phyloP scores from a whole-genome alignment of 2,888 invertebrate genomes.

The Tanytarsus gracilentus region DNA sequence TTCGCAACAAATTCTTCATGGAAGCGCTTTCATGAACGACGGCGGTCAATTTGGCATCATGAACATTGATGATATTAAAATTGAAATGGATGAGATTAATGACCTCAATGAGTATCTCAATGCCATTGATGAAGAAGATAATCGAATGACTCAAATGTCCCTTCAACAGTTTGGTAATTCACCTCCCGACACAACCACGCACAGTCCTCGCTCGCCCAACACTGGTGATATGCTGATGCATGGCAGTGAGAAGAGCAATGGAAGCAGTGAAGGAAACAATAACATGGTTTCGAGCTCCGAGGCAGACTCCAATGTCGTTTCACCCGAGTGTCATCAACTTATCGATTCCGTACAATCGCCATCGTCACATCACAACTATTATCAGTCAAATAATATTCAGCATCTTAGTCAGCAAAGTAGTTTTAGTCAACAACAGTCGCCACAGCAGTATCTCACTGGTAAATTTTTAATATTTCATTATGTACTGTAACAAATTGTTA shows the following conservation, averaged over 20 bases:
- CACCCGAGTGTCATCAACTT: slow-evolving; percentile 35
- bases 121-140: slow-evolving; percentile 26
- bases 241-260: slow-evolving; percentile 41
- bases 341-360: slow-evolving; percentile 42
- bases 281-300: slow-evolving; percentile 70
- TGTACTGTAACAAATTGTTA: background rate
- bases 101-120: slow-evolving; percentile 26
- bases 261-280: slow-evolving; percentile 34
- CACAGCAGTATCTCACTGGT: too few relatives aligned
- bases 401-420: background rate
- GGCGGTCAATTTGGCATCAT: slow-evolving; percentile 23
- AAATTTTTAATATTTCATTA: background rate
- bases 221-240: slow-evolving; percentile 30
- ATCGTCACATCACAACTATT: slow-evolving; percentile 33
- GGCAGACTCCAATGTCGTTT: slow-evolving; percentile 55
- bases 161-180: slow-evolving; percentile 53
- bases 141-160: slow-evolving; percentile 30
- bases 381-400: background rate
- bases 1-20: slow-evolving; percentile 16
- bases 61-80: slow-evolving; percentile 26
- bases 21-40: slow-evolving; percentile 1
- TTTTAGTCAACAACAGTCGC: background rate
- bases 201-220: slow-evolving; percentile 62
- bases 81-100: slow-evolving; percentile 28
- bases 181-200: slow-evolving; percentile 79